A percentile compares a stretch with the other conserved stretches of the same genome.
Evolutionary conservation across 2,113 vertebrate species (phyloP).

Genomic region (Sphyrna mokarran): DNA sequence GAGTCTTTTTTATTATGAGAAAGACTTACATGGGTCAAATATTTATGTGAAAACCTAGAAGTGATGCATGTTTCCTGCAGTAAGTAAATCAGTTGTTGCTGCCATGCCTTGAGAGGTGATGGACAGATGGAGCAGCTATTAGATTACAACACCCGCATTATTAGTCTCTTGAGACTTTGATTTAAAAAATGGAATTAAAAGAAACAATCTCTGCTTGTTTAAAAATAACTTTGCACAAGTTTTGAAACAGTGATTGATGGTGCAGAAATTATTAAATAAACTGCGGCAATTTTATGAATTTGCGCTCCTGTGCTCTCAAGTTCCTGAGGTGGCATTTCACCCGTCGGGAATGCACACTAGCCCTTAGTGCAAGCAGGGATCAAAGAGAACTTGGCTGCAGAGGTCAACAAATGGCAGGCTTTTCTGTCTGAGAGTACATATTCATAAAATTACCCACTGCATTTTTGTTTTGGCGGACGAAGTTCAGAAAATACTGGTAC

Average conservation of each 20-base stretch:
- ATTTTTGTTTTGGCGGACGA: background rate
- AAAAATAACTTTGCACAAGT: background rate
- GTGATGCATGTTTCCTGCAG: slow-evolving; percentile 35
- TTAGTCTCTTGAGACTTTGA: slow-evolving; percentile 27
- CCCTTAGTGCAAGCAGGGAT: background rate
- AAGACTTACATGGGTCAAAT: slow-evolving; percentile 34
- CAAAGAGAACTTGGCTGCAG: slow-evolving; percentile 15
- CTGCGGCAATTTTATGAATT: slow-evolving; percentile 6
- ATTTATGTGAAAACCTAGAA: slow-evolving; percentile 37
- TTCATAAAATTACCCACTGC: background rate
- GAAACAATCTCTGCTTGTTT: slow-evolving; percentile 9
- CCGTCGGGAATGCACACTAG: background rate
- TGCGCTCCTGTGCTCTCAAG: too few species aligned
- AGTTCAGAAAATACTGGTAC: background rate
- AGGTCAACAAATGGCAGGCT: background rate
- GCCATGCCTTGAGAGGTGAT: slow-evolving; percentile 32
- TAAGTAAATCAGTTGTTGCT: slow-evolving; percentile 35
- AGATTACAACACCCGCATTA: slow-evolving; percentile 22
- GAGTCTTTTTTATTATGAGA: slow-evolving; percentile 21
- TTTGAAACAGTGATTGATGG: slow-evolving; percentile 6
- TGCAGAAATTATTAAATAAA: slow-evolving; percentile 6
- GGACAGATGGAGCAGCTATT: slow-evolving; percentile 36
- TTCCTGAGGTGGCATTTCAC: background rate
- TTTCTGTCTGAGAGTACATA: background rate
- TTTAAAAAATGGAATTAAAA: slow-evolving; percentile 30